Evolutionary conservation across 2,888 invertebrate genomes (phyloP).

Genomic region (Philaethria dido): DNA sequence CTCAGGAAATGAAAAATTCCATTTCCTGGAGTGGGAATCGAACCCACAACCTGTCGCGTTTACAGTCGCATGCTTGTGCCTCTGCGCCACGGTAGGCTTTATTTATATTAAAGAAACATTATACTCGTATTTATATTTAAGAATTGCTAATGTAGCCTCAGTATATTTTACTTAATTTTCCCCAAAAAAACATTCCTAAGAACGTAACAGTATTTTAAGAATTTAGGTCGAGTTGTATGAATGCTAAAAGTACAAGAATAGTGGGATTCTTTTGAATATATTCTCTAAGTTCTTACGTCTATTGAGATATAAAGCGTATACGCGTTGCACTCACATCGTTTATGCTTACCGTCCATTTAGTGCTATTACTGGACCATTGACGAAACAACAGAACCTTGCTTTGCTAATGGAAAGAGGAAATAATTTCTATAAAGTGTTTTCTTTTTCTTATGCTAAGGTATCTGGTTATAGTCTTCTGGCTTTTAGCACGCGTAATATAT

Average conservation of each 20-base stretch:
- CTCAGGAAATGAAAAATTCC: no score
- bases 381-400: constrained; percentile 39
- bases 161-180: not conserved
- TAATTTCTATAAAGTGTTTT: constrained; percentile 34
- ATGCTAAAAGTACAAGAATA: not conserved
- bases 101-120: no score
- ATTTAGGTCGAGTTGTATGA: not conserved
- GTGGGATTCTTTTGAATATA: not conserved
- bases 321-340: constrained; percentile 26
- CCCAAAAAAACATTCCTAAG: not conserved
- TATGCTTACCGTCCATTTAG: constrained; percentile 34
- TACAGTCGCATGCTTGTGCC: no score
- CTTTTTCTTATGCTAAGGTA: constrained; percentile 26
- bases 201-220: not conserved
- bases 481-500: constrained; percentile 28
- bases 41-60: no score
- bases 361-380: constrained; percentile 39
- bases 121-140: no score
- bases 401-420: constrained; percentile 42
- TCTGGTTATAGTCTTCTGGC: constrained; percentile 28
- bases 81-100: no score
- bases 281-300: not conserved
- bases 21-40: no score
- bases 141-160: no score
- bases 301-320: constrained; percentile 24